Evolutionary conservation across 2,113 vertebrate genomes (phyloP).

Genomic region (Xenopus laevis): DNA sequence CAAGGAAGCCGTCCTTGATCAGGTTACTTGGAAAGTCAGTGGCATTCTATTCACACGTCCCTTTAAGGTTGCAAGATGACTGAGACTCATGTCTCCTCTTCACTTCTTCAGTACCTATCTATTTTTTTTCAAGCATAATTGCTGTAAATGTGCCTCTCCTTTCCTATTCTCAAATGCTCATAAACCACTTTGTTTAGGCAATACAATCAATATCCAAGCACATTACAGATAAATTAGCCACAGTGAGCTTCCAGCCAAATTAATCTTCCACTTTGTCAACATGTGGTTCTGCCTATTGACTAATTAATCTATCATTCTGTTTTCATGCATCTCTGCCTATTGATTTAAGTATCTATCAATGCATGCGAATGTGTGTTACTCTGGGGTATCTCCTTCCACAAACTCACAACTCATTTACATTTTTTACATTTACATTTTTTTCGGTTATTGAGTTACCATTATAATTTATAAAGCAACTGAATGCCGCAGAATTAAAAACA

Average conservation of each 20-base stretch:
- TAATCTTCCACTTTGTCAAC: constrained; percentile 29
- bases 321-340: constrained; percentile 24
- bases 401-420: constrained; percentile 11
- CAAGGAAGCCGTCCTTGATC: too few species aligned
- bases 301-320: constrained; percentile 39
- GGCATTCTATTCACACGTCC: too few species aligned
- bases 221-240: constrained; percentile 36
- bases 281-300: constrained; percentile 18
- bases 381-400: constrained; percentile 13
- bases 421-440: constrained; percentile 31
- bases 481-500: too few species aligned
- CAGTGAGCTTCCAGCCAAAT: constrained; percentile 25
- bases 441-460: background rate
- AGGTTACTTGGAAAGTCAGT: too few species aligned
- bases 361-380: constrained; percentile 9
- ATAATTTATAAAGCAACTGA: too few species aligned
- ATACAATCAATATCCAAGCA: constrained; percentile 5
- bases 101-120: background rate
- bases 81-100: too few species aligned
- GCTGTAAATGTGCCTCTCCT: background rate
- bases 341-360: constrained; percentile 36
- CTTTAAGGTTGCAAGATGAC: too few species aligned
- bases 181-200: constrained; percentile 10
- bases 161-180: background rate
- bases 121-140: background rate